Evolutionary conservation across 1,140 invertebrate species (phyloP).

Genomic region (Hermetia illucens): DNA sequence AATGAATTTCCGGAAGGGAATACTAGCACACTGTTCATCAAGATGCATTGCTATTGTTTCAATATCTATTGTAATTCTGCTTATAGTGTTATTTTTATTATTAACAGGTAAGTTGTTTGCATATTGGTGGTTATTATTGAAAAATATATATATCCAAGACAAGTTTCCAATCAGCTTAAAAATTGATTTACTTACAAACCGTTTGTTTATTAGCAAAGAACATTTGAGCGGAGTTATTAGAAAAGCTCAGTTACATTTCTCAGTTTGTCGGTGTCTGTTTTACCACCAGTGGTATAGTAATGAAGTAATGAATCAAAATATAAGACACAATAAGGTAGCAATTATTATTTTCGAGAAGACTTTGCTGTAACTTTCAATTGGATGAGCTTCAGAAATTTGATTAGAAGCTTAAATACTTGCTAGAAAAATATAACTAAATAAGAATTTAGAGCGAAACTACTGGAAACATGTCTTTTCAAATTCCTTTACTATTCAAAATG

Average conservation of each 20-base stretch:
- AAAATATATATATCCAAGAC: no score
- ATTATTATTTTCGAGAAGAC: no score
- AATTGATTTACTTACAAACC: not conserved
- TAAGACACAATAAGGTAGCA: no score
- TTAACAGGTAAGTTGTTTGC: conserved; percentile 57
- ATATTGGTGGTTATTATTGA: no score
- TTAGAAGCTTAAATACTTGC: no score
- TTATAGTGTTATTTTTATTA: conserved; percentile 70
- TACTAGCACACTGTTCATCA: conserved; percentile 77
- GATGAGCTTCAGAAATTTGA: no score
- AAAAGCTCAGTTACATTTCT: not conserved
- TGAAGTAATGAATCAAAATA: no score
- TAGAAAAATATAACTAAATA: no score
- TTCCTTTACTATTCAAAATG: no score
- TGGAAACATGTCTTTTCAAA: no score
- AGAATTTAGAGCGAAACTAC: no score
- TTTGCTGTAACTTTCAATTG: no score
- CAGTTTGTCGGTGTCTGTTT: conserved; percentile 1
- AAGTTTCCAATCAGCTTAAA: not conserved
- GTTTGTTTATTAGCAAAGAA: not conserved
- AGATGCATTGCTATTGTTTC: conserved; percentile 77
- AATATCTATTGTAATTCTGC: conserved; percentile 63
- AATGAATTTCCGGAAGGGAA: conserved; percentile 71
- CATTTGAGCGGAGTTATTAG: not conserved
- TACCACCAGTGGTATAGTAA: not conserved